phyloP scores from a whole-genome alignment of 2,888 invertebrate species.

The Hofmannophila pseudospretella region DNA sequence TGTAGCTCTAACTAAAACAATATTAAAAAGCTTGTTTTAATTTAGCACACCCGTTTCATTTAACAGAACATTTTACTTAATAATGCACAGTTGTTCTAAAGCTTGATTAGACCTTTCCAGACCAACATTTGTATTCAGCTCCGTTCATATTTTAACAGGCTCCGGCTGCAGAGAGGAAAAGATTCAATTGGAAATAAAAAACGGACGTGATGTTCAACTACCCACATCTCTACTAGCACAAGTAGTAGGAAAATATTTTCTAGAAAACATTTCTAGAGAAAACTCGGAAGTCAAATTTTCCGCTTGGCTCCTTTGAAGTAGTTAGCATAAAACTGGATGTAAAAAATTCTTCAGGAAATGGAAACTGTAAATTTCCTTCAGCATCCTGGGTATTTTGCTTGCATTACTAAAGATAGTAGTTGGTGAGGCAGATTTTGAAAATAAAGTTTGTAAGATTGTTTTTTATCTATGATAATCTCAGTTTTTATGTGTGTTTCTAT shows the following conservation, averaged over 20 bases:
- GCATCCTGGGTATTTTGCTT: too few relatives aligned
- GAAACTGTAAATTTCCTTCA: too few relatives aligned
- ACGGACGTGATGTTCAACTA: conserved; percentile 5
- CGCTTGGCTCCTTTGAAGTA: not conserved
- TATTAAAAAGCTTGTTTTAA: too few relatives aligned
- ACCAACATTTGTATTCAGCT: conserved; percentile 6
- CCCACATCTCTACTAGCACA: not conserved
- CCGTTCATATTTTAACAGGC: conserved; percentile 4
- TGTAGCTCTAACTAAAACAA: too few relatives aligned
- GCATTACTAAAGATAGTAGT: too few relatives aligned
- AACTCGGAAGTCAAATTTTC: not conserved
- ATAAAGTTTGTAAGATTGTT: too few relatives aligned
- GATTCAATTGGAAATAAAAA: conserved; percentile 8
- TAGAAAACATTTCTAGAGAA: not conserved
- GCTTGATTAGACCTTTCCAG: conserved; percentile 1
- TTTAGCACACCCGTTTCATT: too few relatives aligned
- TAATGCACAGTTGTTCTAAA: conserved; percentile 4
- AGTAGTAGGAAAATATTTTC: not conserved
- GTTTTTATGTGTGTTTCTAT: too few relatives aligned
- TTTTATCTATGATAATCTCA: too few relatives aligned
- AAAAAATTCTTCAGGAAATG: too few relatives aligned
- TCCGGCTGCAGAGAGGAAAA: not conserved
- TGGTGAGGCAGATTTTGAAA: too few relatives aligned
- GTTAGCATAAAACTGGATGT: too few relatives aligned
- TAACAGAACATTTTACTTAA: not conserved